Evolutionary conservation across 1,140 invertebrate genomes (phyloP).

Genomic region (Ips typographus): DNA sequence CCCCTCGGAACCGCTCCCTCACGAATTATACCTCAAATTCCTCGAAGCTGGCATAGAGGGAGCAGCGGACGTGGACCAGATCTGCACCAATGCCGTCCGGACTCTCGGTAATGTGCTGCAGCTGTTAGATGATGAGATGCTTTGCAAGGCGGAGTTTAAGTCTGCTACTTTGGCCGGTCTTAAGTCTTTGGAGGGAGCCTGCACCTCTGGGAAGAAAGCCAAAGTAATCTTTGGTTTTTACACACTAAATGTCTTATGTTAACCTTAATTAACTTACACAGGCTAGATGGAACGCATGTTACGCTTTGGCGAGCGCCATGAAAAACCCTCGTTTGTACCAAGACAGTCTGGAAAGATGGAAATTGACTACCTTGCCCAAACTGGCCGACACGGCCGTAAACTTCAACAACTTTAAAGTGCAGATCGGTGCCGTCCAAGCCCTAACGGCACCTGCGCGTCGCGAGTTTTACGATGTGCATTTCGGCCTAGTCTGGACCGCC

Average conservation of each 20-base stretch:
- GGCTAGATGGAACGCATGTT: slow-evolving; percentile 89
- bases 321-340: slow-evolving; percentile 63
- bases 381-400: slow-evolving; percentile 56
- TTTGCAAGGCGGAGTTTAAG: slow-evolving; percentile 55
- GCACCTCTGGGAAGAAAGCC: slow-evolving; percentile 74
- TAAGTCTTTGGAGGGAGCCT: slow-evolving; percentile 66
- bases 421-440: slow-evolving; percentile 64
- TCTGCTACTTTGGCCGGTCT: slow-evolving; percentile 59
- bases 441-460: slow-evolving; percentile 62
- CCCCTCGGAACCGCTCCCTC: slow-evolving; percentile 28
- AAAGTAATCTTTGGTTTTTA: slow-evolving; percentile 8
- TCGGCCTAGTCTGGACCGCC: slow-evolving; percentile 65
- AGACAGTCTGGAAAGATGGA: slow-evolving; percentile 26
- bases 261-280: slow-evolving; percentile 44
- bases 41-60: slow-evolving; percentile 65
- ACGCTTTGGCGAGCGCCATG: slow-evolving; percentile 77
- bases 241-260: background rate
- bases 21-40: slow-evolving; percentile 66
- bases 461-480: slow-evolving; percentile 62
- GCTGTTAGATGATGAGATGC: slow-evolving; percentile 60
- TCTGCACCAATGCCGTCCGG: slow-evolving; percentile 77
- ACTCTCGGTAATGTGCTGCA: slow-evolving; percentile 77
- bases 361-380: slow-evolving; percentile 53
- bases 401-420: slow-evolving; percentile 65
- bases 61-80: slow-evolving; percentile 73